These are phyloP conservation scores for Panagrolaimus sp. DNA, from an alignment of 1,140 invertebrate genomes.

Conservation along the genomic window DNA sequence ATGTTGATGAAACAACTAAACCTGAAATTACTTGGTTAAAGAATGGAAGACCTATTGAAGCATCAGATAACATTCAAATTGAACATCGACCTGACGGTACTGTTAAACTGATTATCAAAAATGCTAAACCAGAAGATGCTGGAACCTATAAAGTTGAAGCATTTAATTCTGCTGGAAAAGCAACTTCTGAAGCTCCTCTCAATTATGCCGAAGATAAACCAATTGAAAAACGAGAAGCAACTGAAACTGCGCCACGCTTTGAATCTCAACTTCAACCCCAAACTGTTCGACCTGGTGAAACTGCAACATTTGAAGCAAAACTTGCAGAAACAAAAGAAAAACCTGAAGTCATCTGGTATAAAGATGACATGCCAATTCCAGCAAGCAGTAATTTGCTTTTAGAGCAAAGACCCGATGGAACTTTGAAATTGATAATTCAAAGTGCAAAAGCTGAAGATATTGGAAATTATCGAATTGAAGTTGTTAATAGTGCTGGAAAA, in stretches of 20 bases:
- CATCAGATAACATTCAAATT: constrained; percentile 36
- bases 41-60: constrained; percentile 44
- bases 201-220: constrained; percentile 43
- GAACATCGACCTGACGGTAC: constrained; percentile 46
- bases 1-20: constrained; percentile 50
- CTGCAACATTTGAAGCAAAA: constrained; percentile 4
- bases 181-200: constrained; percentile 31
- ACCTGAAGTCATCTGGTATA: too few relatives aligned
- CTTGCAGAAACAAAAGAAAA: constrained; percentile 6
- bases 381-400: too few relatives aligned
- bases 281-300: background rate
- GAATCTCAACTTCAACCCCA: constrained; percentile 42
- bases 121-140: constrained; percentile 40
- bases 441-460: too few relatives aligned
- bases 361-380: too few relatives aligned
- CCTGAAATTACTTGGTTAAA: constrained; percentile 55
- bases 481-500: too few relatives aligned
- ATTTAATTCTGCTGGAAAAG: constrained; percentile 36
- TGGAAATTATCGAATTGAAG: too few relatives aligned
- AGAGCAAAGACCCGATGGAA: too few relatives aligned
- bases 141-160: constrained; percentile 42
- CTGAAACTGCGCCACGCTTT: constrained; percentile 37
- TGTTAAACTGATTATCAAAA: constrained; percentile 37
- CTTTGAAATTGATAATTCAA: too few relatives aligned
- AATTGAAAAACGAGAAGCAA: constrained; percentile 22